Conservation (phyloP, 2,797 vertebrate species). For the Garrulus glandarius region DNA sequence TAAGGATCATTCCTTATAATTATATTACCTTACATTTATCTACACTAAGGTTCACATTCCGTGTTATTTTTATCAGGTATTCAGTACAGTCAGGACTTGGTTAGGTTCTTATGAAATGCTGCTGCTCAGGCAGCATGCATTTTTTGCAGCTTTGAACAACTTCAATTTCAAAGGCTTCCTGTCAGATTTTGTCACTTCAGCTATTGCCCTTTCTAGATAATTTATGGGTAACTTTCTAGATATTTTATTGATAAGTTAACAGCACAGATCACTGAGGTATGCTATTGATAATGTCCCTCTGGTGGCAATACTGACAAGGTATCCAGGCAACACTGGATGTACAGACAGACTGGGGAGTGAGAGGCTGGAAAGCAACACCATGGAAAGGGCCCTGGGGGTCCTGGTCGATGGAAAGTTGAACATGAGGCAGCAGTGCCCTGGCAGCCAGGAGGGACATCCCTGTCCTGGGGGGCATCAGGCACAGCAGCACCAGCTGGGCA, state of each 20-base stretch:
- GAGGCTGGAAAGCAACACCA: fast-evolving
- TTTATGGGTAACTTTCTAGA: not conserved
- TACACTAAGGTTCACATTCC: not conserved
- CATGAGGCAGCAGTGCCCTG: not conserved
- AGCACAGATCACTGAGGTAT: not conserved
- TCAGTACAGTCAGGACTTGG: not conserved
- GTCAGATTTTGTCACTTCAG: not conserved
- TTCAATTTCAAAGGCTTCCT: not conserved
- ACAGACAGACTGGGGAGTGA: fast-evolving
- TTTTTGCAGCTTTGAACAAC: not conserved
- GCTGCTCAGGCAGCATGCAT: not conserved
- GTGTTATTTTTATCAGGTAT: not conserved
- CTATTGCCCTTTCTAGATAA: not conserved
- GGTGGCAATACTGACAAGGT: not conserved
- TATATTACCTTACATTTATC: not conserved
- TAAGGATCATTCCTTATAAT: not conserved
- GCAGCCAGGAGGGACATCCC: fast-evolving
- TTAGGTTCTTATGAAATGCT: not conserved
- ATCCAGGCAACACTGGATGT: not conserved
- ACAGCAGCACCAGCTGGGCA: fast-evolving
- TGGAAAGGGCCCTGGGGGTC: not conserved
- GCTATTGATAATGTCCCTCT: not conserved
- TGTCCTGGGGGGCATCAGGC: not conserved
- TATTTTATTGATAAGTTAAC: not conserved
- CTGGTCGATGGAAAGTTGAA: fast-evolving